Conservation (phyloP, 2,888 invertebrate genomes). For the Amiota communis region DNA sequence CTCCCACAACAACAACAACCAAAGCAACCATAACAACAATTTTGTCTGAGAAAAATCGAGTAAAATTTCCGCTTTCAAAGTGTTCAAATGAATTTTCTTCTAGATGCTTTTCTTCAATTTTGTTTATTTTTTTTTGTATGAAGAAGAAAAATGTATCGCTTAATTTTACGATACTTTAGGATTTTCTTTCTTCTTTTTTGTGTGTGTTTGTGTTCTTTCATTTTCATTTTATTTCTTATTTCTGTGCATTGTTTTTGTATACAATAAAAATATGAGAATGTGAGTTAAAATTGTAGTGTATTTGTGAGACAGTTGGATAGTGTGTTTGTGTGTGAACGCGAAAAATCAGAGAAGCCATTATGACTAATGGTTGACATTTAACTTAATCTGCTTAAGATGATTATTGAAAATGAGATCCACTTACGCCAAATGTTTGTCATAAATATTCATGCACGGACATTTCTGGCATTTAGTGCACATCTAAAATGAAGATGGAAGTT, state of each 20-base stretch:
- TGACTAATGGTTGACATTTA: slow-evolving; percentile 66
- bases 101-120: no score
- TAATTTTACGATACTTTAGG: no score
- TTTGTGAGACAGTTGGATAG: background rate
- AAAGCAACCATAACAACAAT: slow-evolving; percentile 40
- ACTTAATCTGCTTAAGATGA: slow-evolving; percentile 66
- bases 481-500: background rate
- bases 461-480: slow-evolving; percentile 24
- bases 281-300: background rate
- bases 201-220: no score
- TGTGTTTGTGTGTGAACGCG: slow-evolving; percentile 1
- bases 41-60: slow-evolving; percentile 26
- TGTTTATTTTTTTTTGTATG: no score
- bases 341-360: slow-evolving; percentile 59
- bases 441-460: slow-evolving; percentile 58
- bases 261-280: no score
- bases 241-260: slow-evolving; percentile 5
- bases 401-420: slow-evolving; percentile 65
- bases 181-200: no score
- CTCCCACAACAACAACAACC: slow-evolving; percentile 37
- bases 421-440: slow-evolving; percentile 66
- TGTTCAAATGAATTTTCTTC: no score
- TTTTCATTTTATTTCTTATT: no score
- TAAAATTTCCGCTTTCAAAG: no score
- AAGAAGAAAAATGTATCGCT: no score